Base-by-base conservation (phyloP, 2,113 vertebrate species). In the Ammodytes marinus region DNA sequence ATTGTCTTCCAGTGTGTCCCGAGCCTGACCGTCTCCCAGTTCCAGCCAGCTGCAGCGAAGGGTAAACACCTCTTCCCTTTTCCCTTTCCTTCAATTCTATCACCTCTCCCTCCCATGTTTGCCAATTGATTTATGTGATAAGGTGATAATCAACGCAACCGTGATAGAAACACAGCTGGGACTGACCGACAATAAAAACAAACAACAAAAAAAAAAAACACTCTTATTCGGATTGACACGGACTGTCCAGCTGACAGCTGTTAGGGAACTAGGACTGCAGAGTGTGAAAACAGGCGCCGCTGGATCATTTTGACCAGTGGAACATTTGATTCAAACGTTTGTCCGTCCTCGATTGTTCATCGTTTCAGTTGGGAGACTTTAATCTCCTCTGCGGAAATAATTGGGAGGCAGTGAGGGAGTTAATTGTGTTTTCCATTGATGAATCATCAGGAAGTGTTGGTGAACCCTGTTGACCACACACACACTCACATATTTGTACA, bases 381-480 rank as follows among this genome's bases (percentile, higher is more conserved):
- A 86, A 90, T 85, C 81, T 87, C 82, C 83, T 83, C 71, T 84
- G 74, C 61, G 85, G 89, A 91, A 88, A 90, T 80, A 84, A 89
- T 88, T 80, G 27, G 53, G 84, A 84, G 80, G 69, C 88, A 70
- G 83, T 75, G 70, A 88, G 58, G 80, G 80, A 90, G 83, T 84
- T 90, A 86, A 91, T 89, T 87, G 79, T 81, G 79, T 84, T 92
- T 87, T 88, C 86, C 90, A 78, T n/a, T 58, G 86, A 79, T 92
- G 88, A 90, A 57, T 92, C 91, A 90, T 84, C 86, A 83, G 86
- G 86, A 87, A 85, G 82, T n/a, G 73, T 57, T 74, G 63, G 69
- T 80, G 39, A 83, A 76, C 78, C 77, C 69, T 9, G 5, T 6
- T 60, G 74, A 82, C 78, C 70, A 71, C 75, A 86, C 77, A 83